phyloP scores from a whole-genome alignment of 2,888 invertebrate genomes.

The Cyrtodaria siliqua region DNA sequence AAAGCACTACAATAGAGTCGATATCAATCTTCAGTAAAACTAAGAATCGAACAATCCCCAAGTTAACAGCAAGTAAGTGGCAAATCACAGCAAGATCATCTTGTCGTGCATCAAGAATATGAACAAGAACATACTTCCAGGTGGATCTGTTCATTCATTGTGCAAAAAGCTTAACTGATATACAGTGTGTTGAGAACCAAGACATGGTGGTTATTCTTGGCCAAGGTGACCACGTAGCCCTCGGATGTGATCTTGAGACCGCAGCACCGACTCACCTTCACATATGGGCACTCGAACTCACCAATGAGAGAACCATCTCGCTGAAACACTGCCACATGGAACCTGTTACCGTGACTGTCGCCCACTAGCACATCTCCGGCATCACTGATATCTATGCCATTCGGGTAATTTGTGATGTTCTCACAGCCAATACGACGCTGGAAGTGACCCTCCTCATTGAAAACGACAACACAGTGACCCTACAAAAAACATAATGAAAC shows the following conservation, averaged over 20 bases:
- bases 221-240: conserved; percentile 95
- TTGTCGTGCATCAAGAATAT: too few relatives aligned
- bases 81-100: conserved; percentile 46
- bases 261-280: conserved; percentile 99
- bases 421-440: conserved; percentile 97
- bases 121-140: too few relatives aligned
- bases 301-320: conserved; percentile 90
- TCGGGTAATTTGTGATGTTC: conserved; percentile 98
- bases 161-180: conserved; percentile 72
- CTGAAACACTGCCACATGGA: conserved; percentile 98
- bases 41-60: conserved; percentile 2
- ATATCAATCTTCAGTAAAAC: background rate
- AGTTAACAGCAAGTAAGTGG: conserved; percentile 24
- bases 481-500: conserved; percentile 58
- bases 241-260: conserved; percentile 98
- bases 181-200: conserved; percentile 91
- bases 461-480: conserved; percentile 97
- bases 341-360: conserved; percentile 98
- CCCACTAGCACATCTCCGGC: conserved; percentile 98
- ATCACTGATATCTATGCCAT: conserved; percentile 98
- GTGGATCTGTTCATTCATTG: too few relatives aligned
- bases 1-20: conserved; percentile 53
- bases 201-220: conserved; percentile 99
- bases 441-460: conserved; percentile 96
- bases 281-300: conserved; percentile 98